Evolutionary conservation across 2,888 invertebrate species (phyloP).

Genomic region (Nipponacmea schrenckii): DNA sequence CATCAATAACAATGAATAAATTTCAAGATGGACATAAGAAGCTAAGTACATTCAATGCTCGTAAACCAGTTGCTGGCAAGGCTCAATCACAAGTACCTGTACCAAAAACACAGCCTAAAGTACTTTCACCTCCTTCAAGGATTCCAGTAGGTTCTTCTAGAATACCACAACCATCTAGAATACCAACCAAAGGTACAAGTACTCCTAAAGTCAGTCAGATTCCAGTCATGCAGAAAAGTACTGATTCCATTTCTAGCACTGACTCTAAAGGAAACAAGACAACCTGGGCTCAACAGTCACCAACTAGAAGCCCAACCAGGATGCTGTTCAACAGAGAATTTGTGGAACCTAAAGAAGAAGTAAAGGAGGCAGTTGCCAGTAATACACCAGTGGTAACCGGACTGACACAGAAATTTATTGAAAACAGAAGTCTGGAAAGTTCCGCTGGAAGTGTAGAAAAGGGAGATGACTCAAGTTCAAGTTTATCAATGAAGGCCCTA

Average conservation of each 20-base stretch:
- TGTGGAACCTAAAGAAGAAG: neutral
- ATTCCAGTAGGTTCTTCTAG: too few relatives aligned
- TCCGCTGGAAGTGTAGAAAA: neutral
- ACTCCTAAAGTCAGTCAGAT: neutral
- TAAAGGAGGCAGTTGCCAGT: neutral
- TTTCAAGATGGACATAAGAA: neutral
- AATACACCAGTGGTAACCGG: neutral
- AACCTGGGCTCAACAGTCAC: slow-evolving; percentile 5
- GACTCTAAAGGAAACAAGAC: slow-evolving; percentile 1
- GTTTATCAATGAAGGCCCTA: neutral
- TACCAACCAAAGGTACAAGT: too few relatives aligned
- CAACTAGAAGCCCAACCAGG: neutral
- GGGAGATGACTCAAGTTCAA: slow-evolving; percentile 1
- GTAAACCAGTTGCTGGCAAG: neutral
- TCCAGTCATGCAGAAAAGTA: neutral
- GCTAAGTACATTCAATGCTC: neutral
- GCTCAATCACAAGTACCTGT: neutral
- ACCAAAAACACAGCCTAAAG: neutral
- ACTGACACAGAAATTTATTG: neutral
- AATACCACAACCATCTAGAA: too few relatives aligned
- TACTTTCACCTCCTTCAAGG: too few relatives aligned
- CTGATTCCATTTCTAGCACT: neutral
- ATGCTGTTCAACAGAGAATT: neutral
- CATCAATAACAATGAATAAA: neutral
- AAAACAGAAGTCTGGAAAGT: slow-evolving; percentile 7